Conservation (phyloP, 2,888 invertebrate genomes). For the Bedellia somnulentella region DNA sequence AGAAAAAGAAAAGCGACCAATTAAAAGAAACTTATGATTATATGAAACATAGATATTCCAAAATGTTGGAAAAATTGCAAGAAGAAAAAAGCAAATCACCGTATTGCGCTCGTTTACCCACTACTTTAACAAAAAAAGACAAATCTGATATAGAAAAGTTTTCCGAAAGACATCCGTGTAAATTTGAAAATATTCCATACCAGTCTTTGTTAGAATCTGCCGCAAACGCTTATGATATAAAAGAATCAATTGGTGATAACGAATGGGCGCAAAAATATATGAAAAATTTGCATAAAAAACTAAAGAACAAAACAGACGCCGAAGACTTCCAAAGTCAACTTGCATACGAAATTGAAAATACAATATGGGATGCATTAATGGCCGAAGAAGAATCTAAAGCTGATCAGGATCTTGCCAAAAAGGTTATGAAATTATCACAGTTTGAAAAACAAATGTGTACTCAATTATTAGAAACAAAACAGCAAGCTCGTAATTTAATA, state of each 20-base stretch:
- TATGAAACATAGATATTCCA: constrained; percentile 39
- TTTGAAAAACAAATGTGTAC: constrained; percentile 69
- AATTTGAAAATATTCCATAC: constrained; percentile 38
- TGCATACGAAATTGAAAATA: constrained; percentile 41
- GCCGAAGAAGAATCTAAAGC: constrained; percentile 52
- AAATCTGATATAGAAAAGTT: constrained; percentile 36
- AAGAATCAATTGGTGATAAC: constrained; percentile 22
- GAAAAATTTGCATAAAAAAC: constrained; percentile 43
- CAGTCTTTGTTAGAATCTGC: constrained; percentile 33
- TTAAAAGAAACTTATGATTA: constrained; percentile 41
- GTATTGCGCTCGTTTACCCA: too few relatives aligned
- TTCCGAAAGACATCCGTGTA: constrained; percentile 27
- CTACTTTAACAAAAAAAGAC: constrained; percentile 18
- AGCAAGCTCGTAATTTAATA: constrained; percentile 56
- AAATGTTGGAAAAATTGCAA: constrained; percentile 28
- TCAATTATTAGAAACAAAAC: constrained; percentile 64
- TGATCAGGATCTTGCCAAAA: constrained; percentile 52
- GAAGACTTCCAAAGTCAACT: constrained; percentile 51
- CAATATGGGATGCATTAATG: constrained; percentile 56
- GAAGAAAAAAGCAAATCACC: too few relatives aligned
- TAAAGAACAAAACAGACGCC: constrained; percentile 33
- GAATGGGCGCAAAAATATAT: constrained; percentile 51
- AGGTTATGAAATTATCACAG: constrained; percentile 62
- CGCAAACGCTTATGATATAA: constrained; percentile 22
- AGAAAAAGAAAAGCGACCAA: constrained; percentile 46